Conservation (phyloP, 2,888 invertebrate genomes). For the Zelleria hepariella region DNA sequence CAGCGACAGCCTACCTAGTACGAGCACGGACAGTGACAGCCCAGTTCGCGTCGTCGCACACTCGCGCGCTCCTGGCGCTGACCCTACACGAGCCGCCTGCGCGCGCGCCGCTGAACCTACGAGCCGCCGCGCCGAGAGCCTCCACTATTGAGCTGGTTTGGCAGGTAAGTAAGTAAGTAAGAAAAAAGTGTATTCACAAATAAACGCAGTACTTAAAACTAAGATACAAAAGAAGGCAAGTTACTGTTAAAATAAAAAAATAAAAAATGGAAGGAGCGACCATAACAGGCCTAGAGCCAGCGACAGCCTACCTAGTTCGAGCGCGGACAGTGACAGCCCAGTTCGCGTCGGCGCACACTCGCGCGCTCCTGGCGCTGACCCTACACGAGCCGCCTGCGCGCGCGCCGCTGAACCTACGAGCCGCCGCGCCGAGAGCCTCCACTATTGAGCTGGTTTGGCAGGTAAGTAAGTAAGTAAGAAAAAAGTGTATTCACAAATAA, state of each 20-base stretch:
- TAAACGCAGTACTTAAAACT: no score
- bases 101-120: slow-evolving; percentile 46
- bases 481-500: no score
- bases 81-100: slow-evolving; percentile 61
- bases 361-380: slow-evolving; percentile 54
- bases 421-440: slow-evolving; percentile 48
- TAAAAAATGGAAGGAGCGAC: slow-evolving; percentile 49
- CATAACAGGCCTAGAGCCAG: slow-evolving; percentile 58
- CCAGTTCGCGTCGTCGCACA: slow-evolving; percentile 60
- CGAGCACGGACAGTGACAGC: slow-evolving; percentile 57
- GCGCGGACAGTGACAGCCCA: slow-evolving; percentile 59
- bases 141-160: slow-evolving; percentile 54
- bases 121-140: slow-evolving; percentile 50
- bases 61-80: slow-evolving; percentile 51
- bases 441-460: slow-evolving; percentile 62
- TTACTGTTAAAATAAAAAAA: no score
- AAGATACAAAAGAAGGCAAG: no score
- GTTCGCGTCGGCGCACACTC: slow-evolving; percentile 58
- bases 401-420: slow-evolving; percentile 49
- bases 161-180: no score
- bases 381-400: slow-evolving; percentile 59
- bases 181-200: no score
- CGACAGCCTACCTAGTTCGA: slow-evolving; percentile 57
- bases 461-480: no score
- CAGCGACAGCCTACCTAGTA: slow-evolving; percentile 58